Evolutionary conservation across 2,888 invertebrate genomes (phyloP).

Genomic region (Colostygia pectinataria): DNA sequence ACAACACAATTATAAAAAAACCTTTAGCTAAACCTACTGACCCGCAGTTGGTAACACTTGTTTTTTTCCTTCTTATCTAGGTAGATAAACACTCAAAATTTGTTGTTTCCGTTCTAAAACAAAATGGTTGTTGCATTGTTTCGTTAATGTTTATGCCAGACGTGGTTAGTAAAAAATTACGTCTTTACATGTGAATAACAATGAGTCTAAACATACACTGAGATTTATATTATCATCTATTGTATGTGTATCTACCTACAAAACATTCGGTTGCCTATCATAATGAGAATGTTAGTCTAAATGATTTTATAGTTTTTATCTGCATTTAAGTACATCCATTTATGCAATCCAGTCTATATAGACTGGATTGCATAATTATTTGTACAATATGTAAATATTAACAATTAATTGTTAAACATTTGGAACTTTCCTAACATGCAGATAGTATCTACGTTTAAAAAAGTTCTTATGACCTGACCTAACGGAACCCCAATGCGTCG

Average conservation of each 20-base stretch:
- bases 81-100: slow-evolving; percentile 40
- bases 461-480: no score
- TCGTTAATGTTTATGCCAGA: slow-evolving; percentile 40
- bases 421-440: no score
- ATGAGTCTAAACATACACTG: slow-evolving; percentile 39
- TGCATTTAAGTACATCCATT: no score
- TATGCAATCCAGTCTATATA: no score
- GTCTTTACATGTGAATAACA: slow-evolving; percentile 55
- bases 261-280: slow-evolving; percentile 29
- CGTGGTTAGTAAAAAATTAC: slow-evolving; percentile 51
- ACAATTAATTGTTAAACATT: no score
- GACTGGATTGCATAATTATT: no score
- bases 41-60: not conserved
- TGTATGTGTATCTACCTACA: slow-evolving; percentile 33
- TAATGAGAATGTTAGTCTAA: slow-evolving; percentile 11
- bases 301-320: no score
- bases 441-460: no score
- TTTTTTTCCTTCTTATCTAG: slow-evolving; percentile 33
- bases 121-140: slow-evolving; percentile 53
- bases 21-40: no score
- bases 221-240: slow-evolving; percentile 35
- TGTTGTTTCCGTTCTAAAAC: slow-evolving; percentile 50
- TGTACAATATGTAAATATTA: no score
- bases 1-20: no score
- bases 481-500: no score